These are phyloP conservation scores for Gymnoscopelus microlampas DNA, from an alignment of 2,797 vertebrate genomes.

Conservation along the genomic window DNA sequence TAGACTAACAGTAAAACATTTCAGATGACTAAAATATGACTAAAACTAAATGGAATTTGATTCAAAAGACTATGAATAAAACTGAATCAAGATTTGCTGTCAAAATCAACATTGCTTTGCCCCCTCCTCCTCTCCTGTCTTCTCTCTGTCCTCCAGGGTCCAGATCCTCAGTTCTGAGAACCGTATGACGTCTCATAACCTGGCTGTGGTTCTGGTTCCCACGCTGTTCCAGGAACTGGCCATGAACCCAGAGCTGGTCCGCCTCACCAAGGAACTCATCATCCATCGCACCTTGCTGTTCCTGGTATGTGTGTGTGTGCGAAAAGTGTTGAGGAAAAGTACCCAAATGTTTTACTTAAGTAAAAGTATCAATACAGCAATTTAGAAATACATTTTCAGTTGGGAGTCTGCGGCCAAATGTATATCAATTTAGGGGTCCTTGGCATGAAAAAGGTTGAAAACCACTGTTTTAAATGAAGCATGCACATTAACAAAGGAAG, in stretches of 20 bases:
- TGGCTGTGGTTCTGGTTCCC: slow-evolving; percentile 80
- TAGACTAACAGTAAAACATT: too few relatives aligned
- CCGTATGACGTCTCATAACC: slow-evolving; percentile 81
- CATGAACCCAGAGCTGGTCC: slow-evolving; percentile 69
- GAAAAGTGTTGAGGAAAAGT: neutral
- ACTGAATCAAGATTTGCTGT: too few relatives aligned
- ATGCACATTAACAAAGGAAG: neutral
- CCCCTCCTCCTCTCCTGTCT: neutral
- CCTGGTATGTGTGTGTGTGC: slow-evolving; percentile 52
- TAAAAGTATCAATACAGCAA: too few relatives aligned
- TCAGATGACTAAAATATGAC: too few relatives aligned
- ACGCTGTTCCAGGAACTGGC: slow-evolving; percentile 73
- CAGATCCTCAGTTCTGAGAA: slow-evolving; percentile 79
- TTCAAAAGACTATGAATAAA: too few relatives aligned
- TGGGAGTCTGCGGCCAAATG: too few relatives aligned
- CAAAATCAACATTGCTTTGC: too few relatives aligned
- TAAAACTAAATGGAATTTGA: too few relatives aligned
- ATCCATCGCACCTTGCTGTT: slow-evolving; percentile 76
- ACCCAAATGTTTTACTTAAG: neutral
- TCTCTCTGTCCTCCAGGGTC: slow-evolving; percentile 65
- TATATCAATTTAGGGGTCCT: too few relatives aligned
- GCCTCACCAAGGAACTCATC: slow-evolving; percentile 79
- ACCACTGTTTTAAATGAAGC: too few relatives aligned
- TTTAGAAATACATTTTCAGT: too few relatives aligned
- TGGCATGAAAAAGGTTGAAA: too few relatives aligned